Percentiles rank a stretch among this genome's conserved stretches.
Evolutionary conservation across 2,797 vertebrate species (phyloP).

Genomic region (Poeciliopsis presidionis): DNA sequence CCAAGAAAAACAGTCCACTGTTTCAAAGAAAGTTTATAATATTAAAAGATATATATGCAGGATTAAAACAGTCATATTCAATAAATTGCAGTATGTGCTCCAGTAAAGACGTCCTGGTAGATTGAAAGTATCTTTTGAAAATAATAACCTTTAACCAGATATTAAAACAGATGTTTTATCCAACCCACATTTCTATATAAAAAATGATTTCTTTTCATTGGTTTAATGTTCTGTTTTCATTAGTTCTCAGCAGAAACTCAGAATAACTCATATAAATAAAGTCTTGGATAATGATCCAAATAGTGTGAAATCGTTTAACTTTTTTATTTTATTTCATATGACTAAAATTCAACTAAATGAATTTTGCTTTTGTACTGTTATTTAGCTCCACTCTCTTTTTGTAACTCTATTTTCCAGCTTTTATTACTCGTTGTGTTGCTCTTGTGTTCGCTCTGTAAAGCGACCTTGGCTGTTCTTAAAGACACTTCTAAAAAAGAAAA

Average conservation of each 20-base stretch:
- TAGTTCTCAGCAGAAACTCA: neutral
- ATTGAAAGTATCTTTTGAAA: neutral
- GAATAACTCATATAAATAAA: neutral
- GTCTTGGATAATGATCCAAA: neutral
- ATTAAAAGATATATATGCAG: neutral
- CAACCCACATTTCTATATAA: neutral
- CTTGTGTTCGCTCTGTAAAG: neutral
- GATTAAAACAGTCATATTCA: neutral
- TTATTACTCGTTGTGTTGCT: neutral
- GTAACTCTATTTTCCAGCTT: neutral
- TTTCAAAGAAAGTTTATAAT: neutral
- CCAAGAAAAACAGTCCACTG: neutral
- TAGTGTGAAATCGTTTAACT: neutral
- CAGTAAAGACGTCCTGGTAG: neutral
- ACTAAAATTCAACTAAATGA: neutral
- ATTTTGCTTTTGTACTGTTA: neutral
- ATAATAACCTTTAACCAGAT: neutral
- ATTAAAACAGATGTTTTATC: neutral
- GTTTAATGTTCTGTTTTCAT: neutral
- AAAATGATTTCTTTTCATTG: neutral
- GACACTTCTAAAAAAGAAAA: neutral
- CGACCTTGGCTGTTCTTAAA: neutral
- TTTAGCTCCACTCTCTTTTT: neutral
- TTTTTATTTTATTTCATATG: neutral
- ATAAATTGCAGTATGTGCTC: neutral